Evolutionary conservation across 1,140 invertebrate species (phyloP).

Genomic region (Hyphantria cunea): DNA sequence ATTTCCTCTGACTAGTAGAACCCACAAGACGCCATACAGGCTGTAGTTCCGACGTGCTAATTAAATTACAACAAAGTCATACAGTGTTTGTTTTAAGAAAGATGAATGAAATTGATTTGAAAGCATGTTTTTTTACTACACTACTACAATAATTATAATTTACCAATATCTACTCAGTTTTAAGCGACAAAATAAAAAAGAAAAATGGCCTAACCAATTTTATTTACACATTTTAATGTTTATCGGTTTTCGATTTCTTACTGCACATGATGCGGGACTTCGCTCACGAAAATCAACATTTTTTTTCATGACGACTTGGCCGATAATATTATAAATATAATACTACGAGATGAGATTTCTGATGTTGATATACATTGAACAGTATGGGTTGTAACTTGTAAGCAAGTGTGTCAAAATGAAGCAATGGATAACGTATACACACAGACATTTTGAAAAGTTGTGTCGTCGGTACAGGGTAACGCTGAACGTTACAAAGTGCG

Average conservation of each 20-base stretch:
- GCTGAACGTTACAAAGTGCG: conserved; percentile 79
- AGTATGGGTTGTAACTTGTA: conserved; percentile 12
- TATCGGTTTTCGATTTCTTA: neutral
- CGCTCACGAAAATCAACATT: conserved; percentile 1
- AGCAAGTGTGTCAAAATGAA: neutral
- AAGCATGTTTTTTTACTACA: no score
- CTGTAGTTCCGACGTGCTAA: no score
- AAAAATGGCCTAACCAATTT: no score
- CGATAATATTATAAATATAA: conserved; percentile 5
- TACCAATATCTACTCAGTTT: no score
- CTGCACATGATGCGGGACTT: neutral
- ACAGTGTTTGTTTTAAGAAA: no score
- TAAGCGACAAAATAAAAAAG: no score
- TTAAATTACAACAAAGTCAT: no score
- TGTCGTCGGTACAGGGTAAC: conserved; percentile 54
- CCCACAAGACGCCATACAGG: no score
- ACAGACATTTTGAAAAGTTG: conserved; percentile 32
- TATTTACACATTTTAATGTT: no score
- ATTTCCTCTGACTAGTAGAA: no score
- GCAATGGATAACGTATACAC: conserved; percentile 51
- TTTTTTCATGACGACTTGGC: conserved; percentile 5
- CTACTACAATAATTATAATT: no score
- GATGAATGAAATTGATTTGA: no score
- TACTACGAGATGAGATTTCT: conserved; percentile 33
- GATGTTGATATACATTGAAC: conserved; percentile 42